Conservation (phyloP, 53 echinoderm and acorn worm species). For the Hippasteria phrygiana region DNA sequence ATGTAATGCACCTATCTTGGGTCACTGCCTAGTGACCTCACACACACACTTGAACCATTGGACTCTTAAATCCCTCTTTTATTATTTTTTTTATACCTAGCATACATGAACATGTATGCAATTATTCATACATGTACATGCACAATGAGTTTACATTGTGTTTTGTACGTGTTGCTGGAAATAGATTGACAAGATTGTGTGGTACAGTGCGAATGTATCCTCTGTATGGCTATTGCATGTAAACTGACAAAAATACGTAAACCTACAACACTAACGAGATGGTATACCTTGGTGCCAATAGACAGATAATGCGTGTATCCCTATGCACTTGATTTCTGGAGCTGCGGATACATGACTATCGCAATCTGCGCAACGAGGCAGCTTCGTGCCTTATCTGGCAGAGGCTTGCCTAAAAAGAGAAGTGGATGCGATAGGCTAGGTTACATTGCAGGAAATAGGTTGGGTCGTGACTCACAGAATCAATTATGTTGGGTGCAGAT, state of each 20-base stretch:
- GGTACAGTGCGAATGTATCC: no score
- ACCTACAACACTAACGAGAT: constrained; percentile 10
- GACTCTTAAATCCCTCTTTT: constrained; percentile 40
- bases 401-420: not conserved
- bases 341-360: not conserved
- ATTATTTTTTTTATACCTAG: not conserved
- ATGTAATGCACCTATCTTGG: constrained; percentile 43
- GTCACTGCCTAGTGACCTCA: constrained; percentile 41
- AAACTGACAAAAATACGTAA: constrained; percentile 18
- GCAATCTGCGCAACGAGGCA: not conserved
- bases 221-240: no score
- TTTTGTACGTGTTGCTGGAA: not conserved
- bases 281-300: not conserved
- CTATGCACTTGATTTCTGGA: not conserved
- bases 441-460: not conserved
- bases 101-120: no score
- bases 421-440: not conserved
- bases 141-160: not conserved
- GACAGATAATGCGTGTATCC: not conserved
- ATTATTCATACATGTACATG: not conserved
- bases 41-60: constrained; percentile 40
- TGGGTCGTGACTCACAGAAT: constrained; percentile 9
- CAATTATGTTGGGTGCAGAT: constrained; percentile 32
- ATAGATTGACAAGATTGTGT: no score
- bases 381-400: constrained; percentile 17